These are phyloP conservation scores for Chalcosyrphus nemorum DNA, from an alignment of 2,888 invertebrate genomes.

Conservation along the genomic window DNA sequence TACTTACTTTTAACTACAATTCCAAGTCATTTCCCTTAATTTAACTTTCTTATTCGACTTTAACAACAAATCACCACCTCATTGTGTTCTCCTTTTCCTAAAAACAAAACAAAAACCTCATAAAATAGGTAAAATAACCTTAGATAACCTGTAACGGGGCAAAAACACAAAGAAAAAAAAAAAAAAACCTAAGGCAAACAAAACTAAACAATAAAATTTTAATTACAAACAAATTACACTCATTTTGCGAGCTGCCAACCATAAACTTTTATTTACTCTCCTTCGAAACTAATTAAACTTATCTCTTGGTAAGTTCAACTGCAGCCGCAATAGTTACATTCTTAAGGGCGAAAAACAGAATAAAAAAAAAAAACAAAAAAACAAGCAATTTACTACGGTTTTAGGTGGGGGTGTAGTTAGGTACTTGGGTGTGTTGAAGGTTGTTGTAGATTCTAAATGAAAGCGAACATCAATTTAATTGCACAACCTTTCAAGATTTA, in stretches of 20 bases:
- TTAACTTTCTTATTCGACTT: conserved; percentile 8
- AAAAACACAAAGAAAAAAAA: neutral
- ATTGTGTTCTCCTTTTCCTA: neutral
- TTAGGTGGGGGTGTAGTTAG: neutral
- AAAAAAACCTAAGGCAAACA: conserved; percentile 7
- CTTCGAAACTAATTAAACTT: conserved; percentile 69
- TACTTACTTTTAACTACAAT: neutral
- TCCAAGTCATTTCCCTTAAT: neutral
- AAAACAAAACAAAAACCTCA: neutral
- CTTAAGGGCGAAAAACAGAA: neutral
- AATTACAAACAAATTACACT: conserved; percentile 70
- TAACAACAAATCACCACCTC: neutral
- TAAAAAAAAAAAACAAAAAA: conserved; percentile 9
- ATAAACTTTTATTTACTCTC: conserved; percentile 71
- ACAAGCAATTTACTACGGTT: conserved; percentile 4
- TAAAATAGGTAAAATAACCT: conserved; percentile 29
- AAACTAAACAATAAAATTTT: conserved; percentile 68
- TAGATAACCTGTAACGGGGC: conserved; percentile 25
- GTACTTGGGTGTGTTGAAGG: neutral
- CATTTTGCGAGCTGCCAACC: conserved; percentile 69
- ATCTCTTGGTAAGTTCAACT: conserved; percentile 54
- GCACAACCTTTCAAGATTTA: conserved; percentile 52
- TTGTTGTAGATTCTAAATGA: conserved; percentile 34
- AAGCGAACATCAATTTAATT: conserved; percentile 68
- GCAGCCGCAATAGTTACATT: conserved; percentile 38